Conservation (phyloP, 1,140 invertebrate genomes). For the Saccostrea cuccullata region DNA sequence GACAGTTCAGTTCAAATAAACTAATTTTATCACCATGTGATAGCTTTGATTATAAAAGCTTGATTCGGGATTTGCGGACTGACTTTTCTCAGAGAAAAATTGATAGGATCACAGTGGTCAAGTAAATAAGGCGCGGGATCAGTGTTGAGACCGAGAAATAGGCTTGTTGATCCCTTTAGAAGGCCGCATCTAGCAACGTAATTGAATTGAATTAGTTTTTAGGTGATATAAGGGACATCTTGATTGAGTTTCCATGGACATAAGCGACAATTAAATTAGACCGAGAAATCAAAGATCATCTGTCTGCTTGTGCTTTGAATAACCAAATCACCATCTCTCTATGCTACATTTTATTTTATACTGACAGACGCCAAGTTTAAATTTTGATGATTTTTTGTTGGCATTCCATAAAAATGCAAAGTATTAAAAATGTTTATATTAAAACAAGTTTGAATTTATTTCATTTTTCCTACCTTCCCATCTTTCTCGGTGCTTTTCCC, state of each 20-base stretch:
- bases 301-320: conserved; percentile 22
- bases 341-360: not conserved
- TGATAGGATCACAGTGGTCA: conserved; percentile 45
- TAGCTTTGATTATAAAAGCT: not conserved
- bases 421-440: not conserved
- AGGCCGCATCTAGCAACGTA: conserved; percentile 43
- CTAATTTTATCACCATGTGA: not conserved
- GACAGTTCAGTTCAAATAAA: not conserved
- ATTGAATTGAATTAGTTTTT: conserved; percentile 58
- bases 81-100: conserved; percentile 24
- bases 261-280: conserved; percentile 48
- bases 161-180: conserved; percentile 52
- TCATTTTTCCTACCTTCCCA: conserved; percentile 62
- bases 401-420: not conserved
- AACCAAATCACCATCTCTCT: not conserved
- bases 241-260: conserved; percentile 46
- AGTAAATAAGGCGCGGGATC: conserved; percentile 55
- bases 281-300: conserved; percentile 42
- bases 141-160: conserved; percentile 44
- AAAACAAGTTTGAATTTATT: not conserved
- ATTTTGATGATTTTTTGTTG: not conserved
- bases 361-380: not conserved
- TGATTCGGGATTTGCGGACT: not conserved
- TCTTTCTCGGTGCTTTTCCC: conserved; percentile 66
- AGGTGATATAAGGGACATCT: conserved; percentile 46